Evolutionary conservation across 2,888 invertebrate species (phyloP), one percentile per base, ranked within the genome.

Genomic region (Spilarctia lutea): DNA sequence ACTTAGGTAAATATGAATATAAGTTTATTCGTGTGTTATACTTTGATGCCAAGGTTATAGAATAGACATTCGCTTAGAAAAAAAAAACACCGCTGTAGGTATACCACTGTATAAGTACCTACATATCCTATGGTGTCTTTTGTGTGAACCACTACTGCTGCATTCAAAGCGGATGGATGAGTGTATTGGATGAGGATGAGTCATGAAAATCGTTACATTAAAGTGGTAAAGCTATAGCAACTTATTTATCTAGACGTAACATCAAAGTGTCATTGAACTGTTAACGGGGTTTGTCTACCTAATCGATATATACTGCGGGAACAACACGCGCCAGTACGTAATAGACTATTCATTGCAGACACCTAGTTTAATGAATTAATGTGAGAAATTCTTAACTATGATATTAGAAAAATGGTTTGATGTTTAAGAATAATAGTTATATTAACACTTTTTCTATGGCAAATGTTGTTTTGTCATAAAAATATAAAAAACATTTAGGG

Each of bases 261-360:
- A n/a, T 35, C 52, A 72, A 68, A 65, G 68, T 76, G 73, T 48
- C 71, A 56, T 63, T 74, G 69, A 74, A 66, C 69, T 66, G 42
- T 48, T n/a, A 35, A 63, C 33, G 45, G 45, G 48, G 30, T 35
- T 65, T 48, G 42, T 60, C 67, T 74, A 65, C 69, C 42, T 68
- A 48, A 71, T 74, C 68, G 35, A 60, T 66, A 69, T 35, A 72
- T 60, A 27, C 68, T 42, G 60, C 52, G 60, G 87, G 56, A 35
- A 56, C 16, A 35, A 33, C 20, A 24, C n/a, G n/a, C 35, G 20
- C 18, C 42, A 42, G 27, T 18, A 18, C 42, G 42, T 24, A 13
- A 27, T 48, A 33, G 20, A 48, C 27, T 20, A 18, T 30, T 63
- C 6, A 30, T 30, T 63, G 18, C 30, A 63, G 30, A 63, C 27